Conservation (phyloP, 2,888 invertebrate genomes). For the Platycheirus albimanus region DNA sequence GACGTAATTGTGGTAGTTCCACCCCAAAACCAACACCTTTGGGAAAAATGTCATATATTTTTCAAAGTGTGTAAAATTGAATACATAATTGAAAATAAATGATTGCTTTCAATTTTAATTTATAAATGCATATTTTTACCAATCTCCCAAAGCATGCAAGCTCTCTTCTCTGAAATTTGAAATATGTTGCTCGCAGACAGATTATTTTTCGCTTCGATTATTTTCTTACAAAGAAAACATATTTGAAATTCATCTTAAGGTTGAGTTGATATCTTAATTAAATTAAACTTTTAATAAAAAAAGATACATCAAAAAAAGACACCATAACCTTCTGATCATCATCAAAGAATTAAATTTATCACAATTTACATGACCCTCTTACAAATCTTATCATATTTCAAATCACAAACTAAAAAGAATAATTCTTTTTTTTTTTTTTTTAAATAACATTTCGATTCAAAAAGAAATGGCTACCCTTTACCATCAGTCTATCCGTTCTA, state of each 20-base stretch:
- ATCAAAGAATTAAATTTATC: constrained; percentile 57
- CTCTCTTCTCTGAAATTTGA: no score
- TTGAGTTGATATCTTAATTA: background rate
- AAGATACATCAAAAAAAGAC: background rate
- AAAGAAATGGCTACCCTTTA: constrained; percentile 27
- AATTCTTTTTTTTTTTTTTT: background rate
- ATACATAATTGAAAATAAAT: no score
- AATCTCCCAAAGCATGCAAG: no score
- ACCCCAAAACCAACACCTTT: no score
- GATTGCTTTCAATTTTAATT: no score
- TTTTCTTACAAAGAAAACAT: no score
- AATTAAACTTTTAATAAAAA: background rate
- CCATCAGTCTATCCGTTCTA: constrained; percentile 20
- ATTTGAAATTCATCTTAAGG: background rate
- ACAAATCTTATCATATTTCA: constrained; percentile 58
- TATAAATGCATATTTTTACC: no score
- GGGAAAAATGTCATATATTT: no score
- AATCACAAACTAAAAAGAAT: background rate
- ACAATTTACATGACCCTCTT: constrained; percentile 35
- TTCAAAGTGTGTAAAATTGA: no score
- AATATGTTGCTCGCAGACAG: no score
- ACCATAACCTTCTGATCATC: background rate
- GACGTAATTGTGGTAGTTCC: no score
- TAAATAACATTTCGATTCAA: constrained; percentile 10
- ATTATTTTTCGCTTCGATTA: no score